Evolutionary conservation across 2,797 vertebrate species (phyloP), one percentile per base, ranked within the genome.

Genomic region (Adelosebastes latens): DNA sequence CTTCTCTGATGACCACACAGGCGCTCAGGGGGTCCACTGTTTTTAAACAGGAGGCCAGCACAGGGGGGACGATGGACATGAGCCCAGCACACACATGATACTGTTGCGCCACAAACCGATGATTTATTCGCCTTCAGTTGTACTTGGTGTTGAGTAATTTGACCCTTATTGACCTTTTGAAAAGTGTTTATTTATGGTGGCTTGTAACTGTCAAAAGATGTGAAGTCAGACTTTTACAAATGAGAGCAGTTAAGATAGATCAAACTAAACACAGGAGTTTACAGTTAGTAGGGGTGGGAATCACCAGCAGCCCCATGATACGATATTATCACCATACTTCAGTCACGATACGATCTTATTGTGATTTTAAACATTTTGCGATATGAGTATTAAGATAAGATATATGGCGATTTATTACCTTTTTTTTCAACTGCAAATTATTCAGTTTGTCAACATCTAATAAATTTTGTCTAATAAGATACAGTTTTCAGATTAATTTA

Each of bases 1-100:
- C 78, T 49, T 58, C 32, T 80, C 59, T 72, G 36, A 81, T 72
- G 82, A 85, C 80, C 75, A 72, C 66, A 62, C 58, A 49, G 78
- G 72, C 52, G 0, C 61, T 56, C 8, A 9, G 24, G 49, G 63
- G 60, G 53, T 62, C 61, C 62, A 53, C 34, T 22, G 66, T 76
- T 81, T 52, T 74, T 58, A 73, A 82, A 59, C 69, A 78, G 20
- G 77, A 74, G 83, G 86, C 81, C 74, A 52, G 71, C 36, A 68
- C 8, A 20, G 71, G 75, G 67, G 67, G 68, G 79, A 14, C 3
- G 2, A 42, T 24, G 70, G 61, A 63, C 67, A 60, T 10, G 10
- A 49, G 56, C 39, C 42, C 32, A 62, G 70, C 42, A 70, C 72
- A 83, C 69, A 42, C n/a, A 53, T 58, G 16, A 71, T 78, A 27